phyloP scores from a whole-genome alignment of 2,888 invertebrate genomes.

The Abrostola triplasia region DNA sequence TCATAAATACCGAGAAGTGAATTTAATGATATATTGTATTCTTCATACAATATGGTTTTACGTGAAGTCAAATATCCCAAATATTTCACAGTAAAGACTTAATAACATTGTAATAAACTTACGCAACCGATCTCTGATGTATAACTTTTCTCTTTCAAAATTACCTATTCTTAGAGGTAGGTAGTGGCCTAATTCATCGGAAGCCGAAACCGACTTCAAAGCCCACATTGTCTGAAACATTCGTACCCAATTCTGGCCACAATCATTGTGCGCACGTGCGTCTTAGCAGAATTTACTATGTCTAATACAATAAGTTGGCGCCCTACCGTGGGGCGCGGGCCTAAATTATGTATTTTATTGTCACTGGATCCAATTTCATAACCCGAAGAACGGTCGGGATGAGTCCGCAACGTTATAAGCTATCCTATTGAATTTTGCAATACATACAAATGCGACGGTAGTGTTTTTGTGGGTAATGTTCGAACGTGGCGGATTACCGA shows the following conservation, averaged over 20 bases:
- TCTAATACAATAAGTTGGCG: constrained; percentile 81
- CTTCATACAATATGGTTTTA: no score
- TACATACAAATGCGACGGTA: constrained; percentile 77
- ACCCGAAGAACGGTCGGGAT: constrained; percentile 74
- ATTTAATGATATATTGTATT: no score
- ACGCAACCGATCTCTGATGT: neutral
- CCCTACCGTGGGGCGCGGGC: constrained; percentile 59
- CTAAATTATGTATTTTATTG: constrained; percentile 84
- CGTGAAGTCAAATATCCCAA: no score
- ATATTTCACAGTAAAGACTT: neutral
- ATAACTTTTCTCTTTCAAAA: neutral
- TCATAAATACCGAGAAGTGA: no score
- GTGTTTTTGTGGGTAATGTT: constrained; percentile 64
- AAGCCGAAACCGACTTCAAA: constrained; percentile 36
- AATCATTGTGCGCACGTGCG: constrained; percentile 78
- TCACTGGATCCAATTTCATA: constrained; percentile 81
- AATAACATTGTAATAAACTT: neutral
- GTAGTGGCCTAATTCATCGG: constrained; percentile 37
- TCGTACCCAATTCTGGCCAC: constrained; percentile 68
- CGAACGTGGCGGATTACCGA: constrained; percentile 55
- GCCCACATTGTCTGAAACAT: constrained; percentile 58
- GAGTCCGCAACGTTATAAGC: constrained; percentile 69
- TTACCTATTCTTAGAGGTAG: neutral
- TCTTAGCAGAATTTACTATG: constrained; percentile 79
- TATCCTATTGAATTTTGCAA: constrained; percentile 78